phyloP scores from a whole-genome alignment of 2,888 invertebrate genomes.

The Cryptocheilus praepositus region DNA sequence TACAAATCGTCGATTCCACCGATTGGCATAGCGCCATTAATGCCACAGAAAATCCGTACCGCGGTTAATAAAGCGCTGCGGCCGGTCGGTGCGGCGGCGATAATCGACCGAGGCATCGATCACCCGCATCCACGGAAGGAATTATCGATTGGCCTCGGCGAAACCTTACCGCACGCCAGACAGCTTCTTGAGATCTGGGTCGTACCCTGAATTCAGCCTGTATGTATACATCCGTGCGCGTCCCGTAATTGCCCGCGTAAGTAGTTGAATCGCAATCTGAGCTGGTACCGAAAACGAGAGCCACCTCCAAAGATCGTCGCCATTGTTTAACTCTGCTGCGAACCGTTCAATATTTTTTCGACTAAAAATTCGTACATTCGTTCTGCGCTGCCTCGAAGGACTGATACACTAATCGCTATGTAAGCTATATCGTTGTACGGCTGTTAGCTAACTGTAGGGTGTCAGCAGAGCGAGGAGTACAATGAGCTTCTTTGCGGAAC shows the following conservation, averaged over 20 bases:
- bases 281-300: slow-evolving; percentile 41
- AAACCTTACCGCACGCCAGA: slow-evolving; percentile 43
- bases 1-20: too few species aligned
- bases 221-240: slow-evolving; percentile 38
- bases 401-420: too few species aligned
- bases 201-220: slow-evolving; percentile 67
- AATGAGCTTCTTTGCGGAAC: too few species aligned
- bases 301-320: too few species aligned
- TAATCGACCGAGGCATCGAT: slow-evolving; percentile 58
- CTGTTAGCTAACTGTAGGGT: too few species aligned
- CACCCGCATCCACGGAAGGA: slow-evolving; percentile 54
- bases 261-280: slow-evolving; percentile 18
- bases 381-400: too few species aligned
- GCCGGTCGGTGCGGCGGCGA: slow-evolving; percentile 17
- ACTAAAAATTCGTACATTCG: too few species aligned
- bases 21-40: slow-evolving; percentile 35
- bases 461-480: too few species aligned
- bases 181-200: slow-evolving; percentile 66
- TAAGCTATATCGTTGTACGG: too few species aligned
- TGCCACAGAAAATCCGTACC: slow-evolving; percentile 39
- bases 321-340: too few species aligned
- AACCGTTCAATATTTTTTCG: too few species aligned
- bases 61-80: slow-evolving; percentile 33
- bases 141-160: slow-evolving; percentile 68
- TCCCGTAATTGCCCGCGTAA: slow-evolving; percentile 52